Conservation (phyloP, 2,888 invertebrate species). For the Xylocampa areola region DNA sequence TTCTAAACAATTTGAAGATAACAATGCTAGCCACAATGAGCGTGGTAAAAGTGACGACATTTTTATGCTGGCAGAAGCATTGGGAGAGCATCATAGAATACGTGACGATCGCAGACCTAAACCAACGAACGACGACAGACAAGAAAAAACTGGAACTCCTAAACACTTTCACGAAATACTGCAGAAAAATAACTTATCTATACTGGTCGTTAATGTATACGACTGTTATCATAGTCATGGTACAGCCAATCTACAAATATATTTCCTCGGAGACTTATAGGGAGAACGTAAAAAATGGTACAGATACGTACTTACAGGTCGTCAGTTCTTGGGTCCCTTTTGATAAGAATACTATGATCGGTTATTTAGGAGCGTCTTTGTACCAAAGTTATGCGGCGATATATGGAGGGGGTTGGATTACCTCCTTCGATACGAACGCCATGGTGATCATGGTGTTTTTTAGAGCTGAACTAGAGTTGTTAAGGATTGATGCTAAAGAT, state of each 20-base stretch:
- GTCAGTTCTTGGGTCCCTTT: constrained; percentile 85
- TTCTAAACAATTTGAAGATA: constrained; percentile 81
- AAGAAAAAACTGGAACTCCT: constrained; percentile 65
- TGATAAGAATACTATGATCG: constrained; percentile 70
- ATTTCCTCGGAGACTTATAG: constrained; percentile 70
- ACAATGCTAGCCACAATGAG: constrained; percentile 80
- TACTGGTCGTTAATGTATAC: constrained; percentile 82
- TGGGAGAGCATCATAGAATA: constrained; percentile 79
- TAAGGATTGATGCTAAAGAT: constrained; percentile 71
- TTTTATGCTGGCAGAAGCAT: constrained; percentile 74
- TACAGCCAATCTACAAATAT: constrained; percentile 76
- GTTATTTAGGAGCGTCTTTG: constrained; percentile 72
- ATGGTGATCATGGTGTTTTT: constrained; percentile 85
- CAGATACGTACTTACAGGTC: constrained; percentile 73
- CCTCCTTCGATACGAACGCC: constrained; percentile 80
- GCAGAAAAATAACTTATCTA: constrained; percentile 76
- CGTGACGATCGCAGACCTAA: constrained; percentile 73
- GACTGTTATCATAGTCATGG: constrained; percentile 75
- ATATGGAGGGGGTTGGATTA: constrained; percentile 83
- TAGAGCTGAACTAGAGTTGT: constrained; percentile 75
- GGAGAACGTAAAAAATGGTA: constrained; percentile 71
- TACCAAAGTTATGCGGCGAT: constrained; percentile 79
- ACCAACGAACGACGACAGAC: constrained; percentile 65
- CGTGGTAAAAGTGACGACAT: constrained; percentile 75
- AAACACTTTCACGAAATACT: constrained; percentile 71